Percentiles rank a stretch among this genome's conserved stretches.
Conservation (phyloP, 2,797 vertebrate genomes). For the Epinephelus awoara region DNA sequence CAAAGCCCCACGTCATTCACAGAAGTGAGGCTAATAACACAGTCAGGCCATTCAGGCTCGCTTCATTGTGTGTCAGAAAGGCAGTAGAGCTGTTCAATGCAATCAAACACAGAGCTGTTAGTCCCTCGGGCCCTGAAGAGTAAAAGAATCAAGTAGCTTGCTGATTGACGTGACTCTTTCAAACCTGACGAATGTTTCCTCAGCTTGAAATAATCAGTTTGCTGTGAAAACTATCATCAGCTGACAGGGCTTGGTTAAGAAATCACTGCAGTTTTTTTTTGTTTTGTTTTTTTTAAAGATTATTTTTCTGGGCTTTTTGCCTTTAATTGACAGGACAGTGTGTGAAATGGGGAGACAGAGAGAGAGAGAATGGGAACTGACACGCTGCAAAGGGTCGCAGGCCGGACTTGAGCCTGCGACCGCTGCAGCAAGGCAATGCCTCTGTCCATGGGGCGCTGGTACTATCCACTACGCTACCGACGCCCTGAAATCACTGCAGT, state of each 20-base stretch:
- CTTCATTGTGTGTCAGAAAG: slow-evolving; percentile 74
- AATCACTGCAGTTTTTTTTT: slow-evolving; percentile 6
- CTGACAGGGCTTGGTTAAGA: slow-evolving; percentile 32
- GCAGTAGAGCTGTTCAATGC: slow-evolving; percentile 71
- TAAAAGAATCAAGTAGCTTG: slow-evolving; percentile 37
- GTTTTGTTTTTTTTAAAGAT: no score
- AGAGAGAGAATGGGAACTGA: no score
- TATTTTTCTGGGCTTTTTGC: no score
- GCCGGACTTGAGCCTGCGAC: no score
- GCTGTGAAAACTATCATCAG: slow-evolving; percentile 29
- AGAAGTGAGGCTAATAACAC: slow-evolving; percentile 80
- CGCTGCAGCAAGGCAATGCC: no score
- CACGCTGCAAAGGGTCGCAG: no score
- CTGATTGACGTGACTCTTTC: slow-evolving; percentile 61
- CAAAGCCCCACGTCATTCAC: slow-evolving; percentile 72
- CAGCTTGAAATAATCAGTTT: slow-evolving; percentile 34
- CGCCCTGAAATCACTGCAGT: slow-evolving; percentile 17
- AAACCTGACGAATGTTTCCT: slow-evolving; percentile 47
- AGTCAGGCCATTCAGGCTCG: slow-evolving; percentile 79
- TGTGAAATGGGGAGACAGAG: no score
- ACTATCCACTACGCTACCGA: no score
- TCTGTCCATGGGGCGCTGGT: no score
- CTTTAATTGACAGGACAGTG: no score
- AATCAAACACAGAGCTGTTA: slow-evolving; percentile 66
- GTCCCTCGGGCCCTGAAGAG: slow-evolving; percentile 30